These are phyloP conservation scores for Dinoponera quadriceps DNA, from an alignment of 1,140 invertebrate species.

Conservation along the genomic window DNA sequence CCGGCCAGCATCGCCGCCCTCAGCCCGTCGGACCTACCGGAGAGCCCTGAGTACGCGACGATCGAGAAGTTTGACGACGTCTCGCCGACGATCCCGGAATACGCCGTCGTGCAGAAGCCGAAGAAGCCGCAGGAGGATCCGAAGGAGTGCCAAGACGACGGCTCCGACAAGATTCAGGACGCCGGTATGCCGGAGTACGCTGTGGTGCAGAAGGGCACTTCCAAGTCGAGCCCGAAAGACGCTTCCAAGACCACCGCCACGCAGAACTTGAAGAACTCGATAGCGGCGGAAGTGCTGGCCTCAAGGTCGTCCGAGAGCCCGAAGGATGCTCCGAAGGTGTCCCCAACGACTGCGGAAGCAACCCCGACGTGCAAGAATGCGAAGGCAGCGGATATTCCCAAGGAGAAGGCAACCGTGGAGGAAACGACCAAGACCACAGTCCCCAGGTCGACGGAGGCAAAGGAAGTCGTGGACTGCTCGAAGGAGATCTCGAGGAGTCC, in stretches of 20 bases:
- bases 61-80: conserved; percentile 80
- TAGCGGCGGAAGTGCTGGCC: conserved; percentile 49
- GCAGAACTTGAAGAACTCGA: conserved; percentile 62
- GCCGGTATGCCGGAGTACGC: conserved; percentile 81
- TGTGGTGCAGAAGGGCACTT: conserved; percentile 79
- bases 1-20: conserved; percentile 76
- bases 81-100: conserved; percentile 80
- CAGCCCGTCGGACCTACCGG: conserved; percentile 73
- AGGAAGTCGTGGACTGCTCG: not conserved
- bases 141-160: conserved; percentile 33
- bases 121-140: conserved; percentile 60
- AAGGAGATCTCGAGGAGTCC: conserved; percentile 36
- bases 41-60: conserved; percentile 82
- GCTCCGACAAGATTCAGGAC: conserved; percentile 57
- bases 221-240: conserved; percentile 43
- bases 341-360: conserved; percentile 10
- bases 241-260: conserved; percentile 62
- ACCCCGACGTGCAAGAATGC: conserved; percentile 28
- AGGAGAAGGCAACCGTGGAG: conserved; percentile 16
- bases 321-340: conserved; percentile 64
- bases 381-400: conserved; percentile 26
- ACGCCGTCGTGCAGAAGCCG: conserved; percentile 82
- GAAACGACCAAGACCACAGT: not conserved
- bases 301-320: not conserved
- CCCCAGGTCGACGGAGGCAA: conserved; percentile 10